Evolutionary conservation across 2,888 invertebrate species (phyloP), one percentile per base, ranked within the genome.

Genomic region (Caenorhabditis panamensis): DNA sequence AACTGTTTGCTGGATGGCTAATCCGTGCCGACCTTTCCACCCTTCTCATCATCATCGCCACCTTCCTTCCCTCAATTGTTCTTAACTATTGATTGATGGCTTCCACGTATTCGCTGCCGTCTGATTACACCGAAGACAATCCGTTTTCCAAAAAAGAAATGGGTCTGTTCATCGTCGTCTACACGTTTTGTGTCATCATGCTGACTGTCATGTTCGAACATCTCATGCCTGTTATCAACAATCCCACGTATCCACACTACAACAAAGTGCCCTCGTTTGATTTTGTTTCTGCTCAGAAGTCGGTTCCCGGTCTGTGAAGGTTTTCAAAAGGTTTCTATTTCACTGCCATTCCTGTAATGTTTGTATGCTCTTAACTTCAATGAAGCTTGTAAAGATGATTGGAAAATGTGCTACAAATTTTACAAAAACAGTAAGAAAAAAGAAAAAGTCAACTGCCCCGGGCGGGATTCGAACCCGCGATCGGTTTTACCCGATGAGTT

Each of bases 201-300:
- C 69, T 88, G 9, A 82, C 87, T 47, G 18, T 83, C 22, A 71
- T 84, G 63, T 88, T 82, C 56, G 88, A 88, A 67, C 66, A 73
- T n/a, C 59, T 87, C 41, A 87, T 86, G 86, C 88, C 88, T 3
- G 87, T 88, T 13, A 82, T 87, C 79, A 82, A 87, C 75, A 88
- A 87, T 79, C 86, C 88, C 13, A 79, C 75, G 5, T 88, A 88
- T 80, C 88, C 88, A 8, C 84, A 86, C 75, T 87, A 87, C 77
- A 88, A 87, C 53, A 72, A 69, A 41, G 76, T 80, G 2, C 80
- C 80, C 0, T 76, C 75, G 11, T 67, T 59, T 37, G 76, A 71
- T 11, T 79, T 56, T 58, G 28, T 64, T 6, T 28, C 51, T 22
- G 37, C 64, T 36, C 53, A 61, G 13, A 54, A 54, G 26, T 1